A percentile compares a stretch with the other conserved stretches of the same genome.
phyloP scores from a whole-genome alignment of 1,140 invertebrate genomes.

The Drosophila yakuba region DNA sequence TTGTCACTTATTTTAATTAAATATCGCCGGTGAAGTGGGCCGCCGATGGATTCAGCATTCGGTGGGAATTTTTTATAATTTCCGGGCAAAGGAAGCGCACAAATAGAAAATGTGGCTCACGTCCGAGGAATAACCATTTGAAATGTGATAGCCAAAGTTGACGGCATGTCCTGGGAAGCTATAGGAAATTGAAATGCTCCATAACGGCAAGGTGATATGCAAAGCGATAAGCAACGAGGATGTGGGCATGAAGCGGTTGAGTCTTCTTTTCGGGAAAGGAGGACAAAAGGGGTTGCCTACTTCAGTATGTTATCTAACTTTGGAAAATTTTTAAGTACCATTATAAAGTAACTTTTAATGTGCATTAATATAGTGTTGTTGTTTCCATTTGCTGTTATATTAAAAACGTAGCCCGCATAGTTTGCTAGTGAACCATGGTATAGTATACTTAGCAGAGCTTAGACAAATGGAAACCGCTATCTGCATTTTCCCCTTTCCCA shows the following conservation, averaged over 20 bases:
- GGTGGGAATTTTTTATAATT: constrained; percentile 64
- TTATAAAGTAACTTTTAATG: neutral
- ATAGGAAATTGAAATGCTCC: constrained; percentile 74
- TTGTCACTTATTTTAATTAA: constrained; percentile 80
- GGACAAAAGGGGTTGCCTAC: no score
- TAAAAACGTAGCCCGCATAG: neutral
- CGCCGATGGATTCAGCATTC: constrained; percentile 21
- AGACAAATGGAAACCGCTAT: constrained; percentile 1
- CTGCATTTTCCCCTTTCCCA: constrained; percentile 2
- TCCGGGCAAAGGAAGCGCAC: constrained; percentile 69
- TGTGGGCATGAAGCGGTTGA: neutral
- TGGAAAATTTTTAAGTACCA: no score
- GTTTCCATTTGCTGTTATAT: no score
- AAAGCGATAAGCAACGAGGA: constrained; percentile 51
- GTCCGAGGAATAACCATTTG: constrained; percentile 52
- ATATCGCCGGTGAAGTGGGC: constrained; percentile 40
- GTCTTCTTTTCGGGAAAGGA: neutral
- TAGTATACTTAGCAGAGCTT: constrained; percentile 40
- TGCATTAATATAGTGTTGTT: no score
- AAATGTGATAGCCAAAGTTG: constrained; percentile 63
- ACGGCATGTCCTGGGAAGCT: constrained; percentile 22
- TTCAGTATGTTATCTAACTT: no score
- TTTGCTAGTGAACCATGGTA: constrained; percentile 7
- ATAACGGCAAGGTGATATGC: constrained; percentile 51
- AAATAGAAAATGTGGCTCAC: constrained; percentile 56